These are phyloP conservation scores for Catocala fraxini DNA, from an alignment of 2,888 invertebrate genomes.

Conservation along the genomic window DNA sequence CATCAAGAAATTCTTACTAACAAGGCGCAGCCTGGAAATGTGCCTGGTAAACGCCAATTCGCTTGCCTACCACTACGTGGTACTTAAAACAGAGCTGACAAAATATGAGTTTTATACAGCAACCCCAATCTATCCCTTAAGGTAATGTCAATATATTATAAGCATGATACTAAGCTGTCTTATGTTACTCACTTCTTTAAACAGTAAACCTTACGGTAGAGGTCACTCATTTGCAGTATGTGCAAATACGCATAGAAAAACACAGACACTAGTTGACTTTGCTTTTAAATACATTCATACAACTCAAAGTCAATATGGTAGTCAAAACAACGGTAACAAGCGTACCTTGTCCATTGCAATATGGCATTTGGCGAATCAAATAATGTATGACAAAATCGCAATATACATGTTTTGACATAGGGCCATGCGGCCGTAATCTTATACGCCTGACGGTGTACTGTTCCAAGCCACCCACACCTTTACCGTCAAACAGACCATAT, in stretches of 20 bases:
- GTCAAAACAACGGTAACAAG: constrained; percentile 18
- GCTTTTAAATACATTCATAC: constrained; percentile 9
- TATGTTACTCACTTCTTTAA: too few relatives aligned
- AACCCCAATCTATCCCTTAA: too few relatives aligned
- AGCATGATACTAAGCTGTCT: too few relatives aligned
- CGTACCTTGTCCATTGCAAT: constrained; percentile 11
- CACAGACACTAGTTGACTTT: constrained; percentile 7
- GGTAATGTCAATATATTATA: too few relatives aligned
- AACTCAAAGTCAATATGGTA: constrained; percentile 12
- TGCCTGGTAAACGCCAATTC: too few relatives aligned
- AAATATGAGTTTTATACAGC: too few relatives aligned
- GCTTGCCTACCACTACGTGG: too few relatives aligned
- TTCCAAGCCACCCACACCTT: constrained; percentile 35
- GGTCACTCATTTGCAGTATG: too few relatives aligned
- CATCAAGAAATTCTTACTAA: too few relatives aligned
- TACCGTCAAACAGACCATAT: constrained; percentile 4
- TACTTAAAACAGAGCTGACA: too few relatives aligned
- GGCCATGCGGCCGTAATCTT: constrained; percentile 35
- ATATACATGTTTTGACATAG: constrained; percentile 31
- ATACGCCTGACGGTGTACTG: constrained; percentile 34
- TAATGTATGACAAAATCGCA: constrained; percentile 33
- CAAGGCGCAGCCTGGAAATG: too few relatives aligned
- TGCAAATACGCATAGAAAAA: not conserved
- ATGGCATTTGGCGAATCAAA: constrained; percentile 10
- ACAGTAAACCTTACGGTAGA: too few relatives aligned